These are phyloP conservation scores for Sinosuthora webbiana DNA, from an alignment of 2,113 vertebrate species.

Conservation along the genomic window DNA sequence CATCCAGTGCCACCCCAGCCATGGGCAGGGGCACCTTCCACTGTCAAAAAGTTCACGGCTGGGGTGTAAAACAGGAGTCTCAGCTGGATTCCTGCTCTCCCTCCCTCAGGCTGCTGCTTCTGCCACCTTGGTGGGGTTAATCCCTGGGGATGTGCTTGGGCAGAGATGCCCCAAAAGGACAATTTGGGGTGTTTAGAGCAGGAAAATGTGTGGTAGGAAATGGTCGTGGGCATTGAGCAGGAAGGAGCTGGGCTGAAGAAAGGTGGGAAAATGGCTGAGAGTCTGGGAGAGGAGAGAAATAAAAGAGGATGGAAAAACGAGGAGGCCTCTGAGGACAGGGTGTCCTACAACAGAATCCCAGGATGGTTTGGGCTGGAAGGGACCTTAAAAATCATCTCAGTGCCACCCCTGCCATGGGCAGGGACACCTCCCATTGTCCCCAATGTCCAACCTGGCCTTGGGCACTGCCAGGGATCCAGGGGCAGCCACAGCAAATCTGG, in stretches of 20 bases:
- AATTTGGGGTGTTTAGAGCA: background rate
- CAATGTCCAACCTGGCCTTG: background rate
- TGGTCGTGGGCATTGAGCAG: background rate
- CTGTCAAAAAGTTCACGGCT: background rate
- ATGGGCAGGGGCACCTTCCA: background rate
- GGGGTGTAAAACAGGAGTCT: accelerated
- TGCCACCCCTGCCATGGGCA: background rate
- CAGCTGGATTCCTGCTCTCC: background rate
- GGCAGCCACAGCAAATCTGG: too few species aligned
- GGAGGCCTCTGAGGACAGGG: too few species aligned
- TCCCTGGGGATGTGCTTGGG: background rate
- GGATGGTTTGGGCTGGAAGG: background rate
- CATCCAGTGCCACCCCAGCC: background rate
- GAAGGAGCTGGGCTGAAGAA: background rate
- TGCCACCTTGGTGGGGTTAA: background rate
- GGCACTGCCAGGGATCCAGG: background rate
- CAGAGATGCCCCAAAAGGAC: background rate
- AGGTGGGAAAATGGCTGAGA: background rate
- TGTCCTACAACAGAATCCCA: background rate
- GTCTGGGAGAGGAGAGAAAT: background rate
- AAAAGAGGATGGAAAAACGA: background rate
- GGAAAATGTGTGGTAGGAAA: background rate
- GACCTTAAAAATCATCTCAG: background rate
- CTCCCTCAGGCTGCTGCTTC: background rate
- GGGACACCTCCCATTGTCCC: too few species aligned